Conservation (phyloP, 1,140 invertebrate species). For the Cataglyphis hispanica region DNA sequence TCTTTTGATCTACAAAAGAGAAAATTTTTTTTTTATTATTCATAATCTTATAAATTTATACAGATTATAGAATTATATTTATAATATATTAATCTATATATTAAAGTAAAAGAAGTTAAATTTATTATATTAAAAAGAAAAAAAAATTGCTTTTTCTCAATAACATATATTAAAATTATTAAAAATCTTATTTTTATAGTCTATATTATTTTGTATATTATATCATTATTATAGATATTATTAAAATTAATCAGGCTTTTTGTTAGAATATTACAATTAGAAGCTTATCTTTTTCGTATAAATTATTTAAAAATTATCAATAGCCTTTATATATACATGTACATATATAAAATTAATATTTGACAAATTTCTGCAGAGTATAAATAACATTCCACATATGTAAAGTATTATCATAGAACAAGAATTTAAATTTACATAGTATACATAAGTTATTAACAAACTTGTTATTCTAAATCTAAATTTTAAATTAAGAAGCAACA, state of each 20-base stretch:
- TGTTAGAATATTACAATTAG: background rate
- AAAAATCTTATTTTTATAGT: too few relatives aligned
- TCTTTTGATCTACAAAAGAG: background rate
- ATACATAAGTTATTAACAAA: background rate
- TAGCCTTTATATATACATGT: background rate
- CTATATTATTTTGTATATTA: background rate
- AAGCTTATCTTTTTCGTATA: background rate
- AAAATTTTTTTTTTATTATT: background rate
- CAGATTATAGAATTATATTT: too few relatives aligned
- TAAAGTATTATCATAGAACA: slow-evolving; percentile 7
- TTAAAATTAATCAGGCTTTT: slow-evolving; percentile 5
- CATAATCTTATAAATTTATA: background rate
- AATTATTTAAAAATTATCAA: background rate
- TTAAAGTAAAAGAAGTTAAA: background rate
- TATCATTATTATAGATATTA: slow-evolving; percentile 5
- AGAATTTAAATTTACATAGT: background rate
- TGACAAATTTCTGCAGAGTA: background rate
- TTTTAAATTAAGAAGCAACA: background rate
- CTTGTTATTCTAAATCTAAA: background rate
- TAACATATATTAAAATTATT: background rate
- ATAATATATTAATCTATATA: background rate
- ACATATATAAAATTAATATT: background rate
- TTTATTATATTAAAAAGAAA: background rate
- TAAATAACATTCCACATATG: background rate
- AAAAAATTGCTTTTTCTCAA: background rate